Evolutionary conservation across 2,797 vertebrate species (phyloP).

Genomic region (Premnoplex brunnescens): DNA sequence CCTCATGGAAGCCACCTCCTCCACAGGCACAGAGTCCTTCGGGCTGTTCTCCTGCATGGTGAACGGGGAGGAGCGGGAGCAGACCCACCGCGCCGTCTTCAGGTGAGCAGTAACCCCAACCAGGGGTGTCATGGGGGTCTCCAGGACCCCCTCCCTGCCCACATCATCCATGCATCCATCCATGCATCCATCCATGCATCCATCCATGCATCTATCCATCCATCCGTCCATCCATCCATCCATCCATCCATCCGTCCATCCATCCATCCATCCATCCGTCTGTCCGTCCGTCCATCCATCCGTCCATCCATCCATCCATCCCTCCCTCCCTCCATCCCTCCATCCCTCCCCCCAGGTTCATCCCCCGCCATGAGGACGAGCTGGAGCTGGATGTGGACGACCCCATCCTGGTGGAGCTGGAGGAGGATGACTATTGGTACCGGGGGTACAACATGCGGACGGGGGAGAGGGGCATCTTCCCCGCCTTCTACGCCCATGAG

Average conservation of each 20-base stretch:
- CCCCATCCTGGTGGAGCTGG: constrained; percentile 91
- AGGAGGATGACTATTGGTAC: constrained; percentile 98
- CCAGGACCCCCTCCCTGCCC: not conserved
- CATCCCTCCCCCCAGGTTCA: constrained; percentile 81
- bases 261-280: not conserved
- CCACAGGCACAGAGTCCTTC: constrained; percentile 93
- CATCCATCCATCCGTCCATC: not conserved
- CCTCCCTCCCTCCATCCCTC: too few relatives aligned
- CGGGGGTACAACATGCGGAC: constrained; percentile 97
- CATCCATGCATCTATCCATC: not conserved
- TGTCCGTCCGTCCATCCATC: not conserved
- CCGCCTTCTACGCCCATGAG: constrained; percentile 95
- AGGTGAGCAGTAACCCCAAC: constrained; percentile 77
- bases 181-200: not conserved
- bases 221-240: too few relatives aligned
- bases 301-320: not conserved
- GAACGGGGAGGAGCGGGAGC: constrained; percentile 93
- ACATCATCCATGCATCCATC: not conserved
- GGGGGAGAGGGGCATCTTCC: constrained; percentile 93
- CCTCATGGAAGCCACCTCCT: not conserved
- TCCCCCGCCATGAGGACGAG: constrained; percentile 94
- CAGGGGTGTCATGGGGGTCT: not conserved
- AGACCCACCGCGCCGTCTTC: constrained; percentile 96
- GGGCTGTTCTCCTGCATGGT: constrained; percentile 95
- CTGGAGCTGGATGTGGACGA: constrained; percentile 96